Percentiles rank a stretch among this genome's conserved stretches.
These are phyloP conservation scores for Tanaodytes sp. DNA, from an alignment of 2,888 invertebrate genomes.

Conservation along the genomic window DNA sequence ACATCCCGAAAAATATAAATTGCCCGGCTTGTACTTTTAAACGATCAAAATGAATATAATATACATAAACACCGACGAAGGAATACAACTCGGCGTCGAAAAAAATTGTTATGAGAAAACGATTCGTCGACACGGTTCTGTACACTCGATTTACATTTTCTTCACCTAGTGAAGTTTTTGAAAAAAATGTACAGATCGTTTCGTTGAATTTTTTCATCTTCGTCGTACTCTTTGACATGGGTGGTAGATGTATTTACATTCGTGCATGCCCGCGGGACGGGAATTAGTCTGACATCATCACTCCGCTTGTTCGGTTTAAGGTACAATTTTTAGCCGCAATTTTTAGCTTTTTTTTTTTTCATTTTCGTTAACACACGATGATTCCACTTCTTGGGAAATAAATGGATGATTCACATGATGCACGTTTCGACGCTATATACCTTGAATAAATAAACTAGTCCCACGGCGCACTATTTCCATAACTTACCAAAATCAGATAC, in stretches of 20 bases:
- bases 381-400: slow-evolving; percentile 45
- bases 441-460: slow-evolving; percentile 36
- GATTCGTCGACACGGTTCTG: slow-evolving; percentile 20
- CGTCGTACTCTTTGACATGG: too few relatives aligned
- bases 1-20: too few relatives aligned
- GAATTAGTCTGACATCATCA: slow-evolving; percentile 44
- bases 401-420: slow-evolving; percentile 39
- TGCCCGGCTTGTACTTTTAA: neutral
- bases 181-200: too few relatives aligned
- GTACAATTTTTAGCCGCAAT: slow-evolving; percentile 33
- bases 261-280: slow-evolving; percentile 37
- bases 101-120: too few relatives aligned
- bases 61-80: too few relatives aligned
- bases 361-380: slow-evolving; percentile 15
- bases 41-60: too few relatives aligned
- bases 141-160: slow-evolving; percentile 20
- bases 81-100: too few relatives aligned
- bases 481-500: slow-evolving; percentile 31
- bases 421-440: slow-evolving; percentile 23
- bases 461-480: slow-evolving; percentile 33
- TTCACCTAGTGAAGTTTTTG: slow-evolving; percentile 1
- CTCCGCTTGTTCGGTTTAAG: slow-evolving; percentile 36
- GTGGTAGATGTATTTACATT: slow-evolving; percentile 27
- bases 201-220: too few relatives aligned
- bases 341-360: slow-evolving; percentile 14